These are phyloP conservation scores for Lepidocyrtinus sp. DNA, from an alignment of 2,888 invertebrate species.

Conservation along the genomic window DNA sequence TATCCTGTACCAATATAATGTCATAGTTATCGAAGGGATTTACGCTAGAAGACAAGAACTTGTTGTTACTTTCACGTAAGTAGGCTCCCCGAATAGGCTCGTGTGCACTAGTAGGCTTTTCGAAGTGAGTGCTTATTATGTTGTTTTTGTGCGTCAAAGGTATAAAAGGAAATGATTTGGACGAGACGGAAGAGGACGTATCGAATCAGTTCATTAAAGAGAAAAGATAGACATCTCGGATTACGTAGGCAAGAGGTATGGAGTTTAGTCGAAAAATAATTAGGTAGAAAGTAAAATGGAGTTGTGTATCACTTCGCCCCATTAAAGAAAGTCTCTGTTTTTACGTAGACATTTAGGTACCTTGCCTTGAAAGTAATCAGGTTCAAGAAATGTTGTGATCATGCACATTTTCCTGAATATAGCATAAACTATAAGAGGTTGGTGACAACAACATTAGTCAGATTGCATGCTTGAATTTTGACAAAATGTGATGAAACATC, in stretches of 20 bases:
- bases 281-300: no score
- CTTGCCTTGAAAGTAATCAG: no score
- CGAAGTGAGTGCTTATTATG: background rate
- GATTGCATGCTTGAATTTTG: no score
- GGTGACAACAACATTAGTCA: no score
- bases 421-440: no score
- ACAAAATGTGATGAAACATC: no score
- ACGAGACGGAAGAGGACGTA: background rate
- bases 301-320: no score
- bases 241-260: no score
- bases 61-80: background rate
- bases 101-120: constrained; percentile 4
- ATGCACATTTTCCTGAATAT: no score
- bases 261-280: no score
- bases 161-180: background rate
- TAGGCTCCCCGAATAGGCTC: background rate
- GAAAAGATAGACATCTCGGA: background rate
- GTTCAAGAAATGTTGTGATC: constrained; percentile 27
- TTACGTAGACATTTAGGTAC: background rate
- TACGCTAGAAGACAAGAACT: background rate
- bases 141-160: constrained; percentile 5
- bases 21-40: background rate
- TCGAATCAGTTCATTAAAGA: background rate
- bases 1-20: constrained; percentile 7
- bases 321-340: no score